phyloP scores from a whole-genome alignment of 2,888 invertebrate species.

The Caenorhabditis sp. region DNA sequence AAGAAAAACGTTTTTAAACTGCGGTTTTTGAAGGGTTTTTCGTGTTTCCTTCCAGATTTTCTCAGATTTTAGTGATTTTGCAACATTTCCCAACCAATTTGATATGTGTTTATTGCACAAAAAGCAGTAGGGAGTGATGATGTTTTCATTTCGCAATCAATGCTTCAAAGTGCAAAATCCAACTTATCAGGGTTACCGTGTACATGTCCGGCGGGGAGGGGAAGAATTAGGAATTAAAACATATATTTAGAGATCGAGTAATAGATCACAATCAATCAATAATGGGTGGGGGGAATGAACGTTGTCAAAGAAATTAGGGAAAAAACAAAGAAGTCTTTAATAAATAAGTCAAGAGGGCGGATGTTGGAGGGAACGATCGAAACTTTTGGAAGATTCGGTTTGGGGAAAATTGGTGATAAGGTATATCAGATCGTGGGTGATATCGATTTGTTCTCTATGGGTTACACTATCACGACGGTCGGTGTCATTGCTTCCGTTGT shows the following conservation, averaged over 20 bases:
- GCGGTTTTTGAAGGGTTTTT: no score
- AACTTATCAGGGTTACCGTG: conserved; percentile 40
- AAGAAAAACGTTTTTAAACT: not conserved
- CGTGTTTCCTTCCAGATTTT: no score
- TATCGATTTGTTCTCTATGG: conserved; percentile 6
- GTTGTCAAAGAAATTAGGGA: no score
- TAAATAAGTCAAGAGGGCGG: conserved; percentile 3
- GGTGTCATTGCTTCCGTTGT: conserved; percentile 41
- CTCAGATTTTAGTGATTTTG: no score
- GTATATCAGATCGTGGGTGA: conserved; percentile 5
- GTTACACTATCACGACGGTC: conserved; percentile 20
- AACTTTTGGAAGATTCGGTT: no score
- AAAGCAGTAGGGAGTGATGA: not conserved
- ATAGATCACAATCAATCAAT: conserved; percentile 48
- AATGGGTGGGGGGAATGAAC: not conserved
- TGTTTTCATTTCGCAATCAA: conserved; percentile 32
- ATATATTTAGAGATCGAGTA: conserved; percentile 30
- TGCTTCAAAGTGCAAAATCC: conserved; percentile 24
- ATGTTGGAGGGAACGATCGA: not conserved
- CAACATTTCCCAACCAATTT: conserved; percentile 5
- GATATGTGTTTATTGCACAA: conserved; percentile 55
- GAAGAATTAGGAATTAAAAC: conserved; percentile 19
- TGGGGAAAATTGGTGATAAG: conserved; percentile 26
- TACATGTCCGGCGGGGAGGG: conserved; percentile 16
- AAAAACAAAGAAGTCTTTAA: not conserved